Base-by-base conservation (phyloP, 2,888 invertebrate species). In the Tenthredo distinguenda region DNA sequence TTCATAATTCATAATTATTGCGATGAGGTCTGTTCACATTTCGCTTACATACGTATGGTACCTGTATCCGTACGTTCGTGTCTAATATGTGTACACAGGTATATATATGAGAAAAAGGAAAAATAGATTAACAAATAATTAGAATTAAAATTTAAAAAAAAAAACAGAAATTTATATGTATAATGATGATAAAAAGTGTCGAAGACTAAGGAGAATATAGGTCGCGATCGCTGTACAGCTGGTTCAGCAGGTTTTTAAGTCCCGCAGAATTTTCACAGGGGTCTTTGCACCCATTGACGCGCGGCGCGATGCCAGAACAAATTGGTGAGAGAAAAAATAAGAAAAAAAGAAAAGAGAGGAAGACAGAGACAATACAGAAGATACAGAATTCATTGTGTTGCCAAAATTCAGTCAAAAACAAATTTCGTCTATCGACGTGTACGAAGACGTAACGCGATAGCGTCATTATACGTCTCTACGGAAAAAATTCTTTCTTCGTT, bases 161-260 rank as follows among this genome's bases (percentile, higher is more conserved):
- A 15, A 47, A 12, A 0, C 43, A 12, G 12, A 43, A 43, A 43
- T 47, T 47, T 47, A 15, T 47, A 47, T 37, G 5, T 2, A 37
- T 3, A 47, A 47, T 47, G 47, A 47, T 15, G 47, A 47, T 12
- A 47, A 58, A 58, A 58, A 58, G 26, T 58, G 21, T 58, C 58
- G n/a, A 7, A 21, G 58, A 6, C 18, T n/a, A 21, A 58, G 58
- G 3, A 5, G 62, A 26, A 62, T 62, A 62, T 62, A 26, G 62
- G 62, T 62, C 62, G 62, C 10, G 55, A 55, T 62, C 26, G 21
- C 21, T 10, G 10, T 62, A 62, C 62, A 62, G n/a, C 55, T 55
- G 62, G 62, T 62, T 62, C 62, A 62, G 21, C 62, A 62, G 62
- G 62, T 62, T 62, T 62, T 62, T 62, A 62, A 55, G 26, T 62